These are phyloP conservation scores for Ganaspis sp. DNA, from an alignment of 1,140 invertebrate genomes.

Conservation along the genomic window DNA sequence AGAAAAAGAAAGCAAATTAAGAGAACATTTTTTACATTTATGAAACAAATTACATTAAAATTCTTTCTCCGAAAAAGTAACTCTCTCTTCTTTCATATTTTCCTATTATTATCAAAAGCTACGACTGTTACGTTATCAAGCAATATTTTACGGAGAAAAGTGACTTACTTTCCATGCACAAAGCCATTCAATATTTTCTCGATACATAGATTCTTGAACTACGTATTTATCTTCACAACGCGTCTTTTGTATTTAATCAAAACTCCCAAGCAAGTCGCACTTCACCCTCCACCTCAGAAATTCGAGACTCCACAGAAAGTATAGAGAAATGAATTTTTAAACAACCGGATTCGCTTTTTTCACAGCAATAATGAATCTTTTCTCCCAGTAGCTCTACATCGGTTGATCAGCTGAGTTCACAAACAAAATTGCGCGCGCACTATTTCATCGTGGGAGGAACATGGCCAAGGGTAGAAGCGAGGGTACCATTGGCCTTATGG, in stretches of 20 bases:
- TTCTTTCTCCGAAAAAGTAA: no score
- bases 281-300: neutral
- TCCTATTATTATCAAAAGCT: no score
- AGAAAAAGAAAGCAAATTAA: no score
- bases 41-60: no score
- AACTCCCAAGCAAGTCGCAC: neutral
- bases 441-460: slow-evolving; percentile 31
- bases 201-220: neutral
- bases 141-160: no score
- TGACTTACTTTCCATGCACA: neutral
- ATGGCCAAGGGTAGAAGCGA: slow-evolving; percentile 28
- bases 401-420: slow-evolving; percentile 40
- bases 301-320: neutral
- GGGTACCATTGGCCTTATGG: neutral
- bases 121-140: no score
- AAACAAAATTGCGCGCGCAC: slow-evolving; percentile 32
- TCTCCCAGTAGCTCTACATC: neutral
- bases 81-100: no score
- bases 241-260: neutral
- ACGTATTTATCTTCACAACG: neutral
- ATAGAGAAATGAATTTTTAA: neutral
- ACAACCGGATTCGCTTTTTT: neutral
- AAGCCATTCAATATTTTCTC: slow-evolving; percentile 5
- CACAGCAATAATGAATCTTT: neutral
- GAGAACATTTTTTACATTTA: no score